Evolutionary conservation across 64 coral and sea anemone genomes (phyloP), one percentile per base, ranked within the genome.

Genomic region (Pocillopora damicornis): DNA sequence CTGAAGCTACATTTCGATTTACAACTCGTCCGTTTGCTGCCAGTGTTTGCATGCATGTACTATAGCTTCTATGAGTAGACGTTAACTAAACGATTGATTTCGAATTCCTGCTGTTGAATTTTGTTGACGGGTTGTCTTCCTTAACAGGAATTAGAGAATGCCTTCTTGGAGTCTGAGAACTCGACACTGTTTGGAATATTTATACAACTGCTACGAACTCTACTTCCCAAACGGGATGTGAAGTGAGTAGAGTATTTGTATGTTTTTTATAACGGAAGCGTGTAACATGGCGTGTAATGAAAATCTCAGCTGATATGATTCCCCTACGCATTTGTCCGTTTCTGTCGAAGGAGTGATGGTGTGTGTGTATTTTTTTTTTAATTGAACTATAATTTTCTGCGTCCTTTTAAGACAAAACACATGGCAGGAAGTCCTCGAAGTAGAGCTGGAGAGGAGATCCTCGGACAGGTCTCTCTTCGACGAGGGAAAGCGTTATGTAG

Each of bases 91-190:
- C 73, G 57, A 63, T 89, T 77, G 79, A 89, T 75, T 93, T 89
- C 59, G 88, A 61, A 80, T 68, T 88, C 91, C 78, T 80, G 86
- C 82, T 87, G 64, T 85, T 93, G 83, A 71, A 84, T 77, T 88
- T 78, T 88, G 91, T 89, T 93, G 79, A 93, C 87, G 75, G 83
- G 60, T 88, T 74, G 81, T 88, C 60, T 78, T 45, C 60, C 57
- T 88, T 91, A 86, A 88, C 62, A 96, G 94, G 91, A 88, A 76
- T 91, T 96, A 75, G 94, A 96, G 87, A 90, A 75, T 84, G 91
- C 94, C 77, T 93, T 96, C 74, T 78, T 90, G 74, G 88, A 96
- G 81, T 72, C 91, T 26, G 82, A 93, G 66, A 93, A 87, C 81
- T 80, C 75, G 67, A 59, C 71, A 15, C 80, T 96, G 81, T 96